phyloP scores from a whole-genome alignment of 2,797 vertebrate species.

The Ateles fusciceps region DNA sequence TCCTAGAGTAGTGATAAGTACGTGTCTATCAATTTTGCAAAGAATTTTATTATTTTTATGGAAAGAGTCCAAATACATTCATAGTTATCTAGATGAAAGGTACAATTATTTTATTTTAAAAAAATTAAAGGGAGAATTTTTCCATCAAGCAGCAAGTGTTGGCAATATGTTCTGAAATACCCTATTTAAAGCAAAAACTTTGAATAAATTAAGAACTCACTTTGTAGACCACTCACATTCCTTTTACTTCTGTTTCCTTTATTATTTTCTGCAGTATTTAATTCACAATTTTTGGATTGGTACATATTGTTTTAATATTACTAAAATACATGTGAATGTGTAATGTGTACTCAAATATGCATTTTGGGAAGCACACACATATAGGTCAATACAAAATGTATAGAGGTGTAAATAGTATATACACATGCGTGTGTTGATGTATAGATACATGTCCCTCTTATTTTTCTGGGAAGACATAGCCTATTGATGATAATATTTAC shows the following conservation, averaged over 20 bases:
- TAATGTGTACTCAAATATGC: background rate
- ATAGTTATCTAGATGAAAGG: background rate
- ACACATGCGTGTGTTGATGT: background rate
- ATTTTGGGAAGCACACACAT: background rate
- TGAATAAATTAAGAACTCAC: constrained; percentile 19
- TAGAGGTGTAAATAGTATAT: background rate
- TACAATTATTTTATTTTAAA: constrained; percentile 21
- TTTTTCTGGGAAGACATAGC: background rate
- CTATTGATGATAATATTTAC: background rate
- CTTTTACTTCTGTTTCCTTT: background rate
- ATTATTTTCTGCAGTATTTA: background rate
- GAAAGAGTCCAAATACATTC: background rate
- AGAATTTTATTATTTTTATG: constrained; percentile 23
- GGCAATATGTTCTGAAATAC: background rate
- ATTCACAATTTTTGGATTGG: background rate
- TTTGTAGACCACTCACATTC: background rate
- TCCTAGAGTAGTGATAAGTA: background rate
- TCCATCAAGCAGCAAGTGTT: background rate
- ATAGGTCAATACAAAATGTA: background rate
- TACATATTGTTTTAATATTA: background rate
- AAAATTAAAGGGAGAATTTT: background rate
- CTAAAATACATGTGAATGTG: background rate
- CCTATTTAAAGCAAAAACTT: constrained; percentile 5
- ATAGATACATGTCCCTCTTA: background rate
- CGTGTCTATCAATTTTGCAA: background rate